Conservation (phyloP, 1,140 invertebrate genomes). For the Megathymus violae region DNA sequence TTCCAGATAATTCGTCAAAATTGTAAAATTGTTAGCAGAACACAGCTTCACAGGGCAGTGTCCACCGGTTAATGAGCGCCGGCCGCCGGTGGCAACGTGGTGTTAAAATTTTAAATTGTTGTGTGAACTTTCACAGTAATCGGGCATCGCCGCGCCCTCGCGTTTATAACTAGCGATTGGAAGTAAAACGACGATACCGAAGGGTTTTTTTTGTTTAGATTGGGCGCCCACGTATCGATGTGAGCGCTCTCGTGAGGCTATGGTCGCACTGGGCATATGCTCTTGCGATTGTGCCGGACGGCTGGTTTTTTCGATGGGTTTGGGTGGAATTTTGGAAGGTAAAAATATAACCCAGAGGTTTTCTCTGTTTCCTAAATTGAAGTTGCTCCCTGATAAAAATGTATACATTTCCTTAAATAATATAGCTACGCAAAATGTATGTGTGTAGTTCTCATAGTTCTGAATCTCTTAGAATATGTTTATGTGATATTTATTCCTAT, state of each 20-base stretch:
- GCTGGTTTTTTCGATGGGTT: too few species aligned
- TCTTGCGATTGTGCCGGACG: too few species aligned
- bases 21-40: constrained; percentile 74
- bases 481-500: too few species aligned
- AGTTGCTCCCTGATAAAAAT: too few species aligned
- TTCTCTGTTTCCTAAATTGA: too few species aligned
- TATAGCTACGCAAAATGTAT: too few species aligned
- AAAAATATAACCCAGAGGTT: too few species aligned
- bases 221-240: constrained; percentile 46
- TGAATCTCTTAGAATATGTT: too few species aligned
- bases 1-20: constrained; percentile 59
- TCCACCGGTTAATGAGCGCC: constrained; percentile 61
- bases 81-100: constrained; percentile 58
- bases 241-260: constrained; percentile 38
- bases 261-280: not conserved
- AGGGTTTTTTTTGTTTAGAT: constrained; percentile 46
- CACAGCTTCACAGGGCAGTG: constrained; percentile 38
- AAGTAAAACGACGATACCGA: constrained; percentile 56
- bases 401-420: too few species aligned
- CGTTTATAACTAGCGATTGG: constrained; percentile 66
- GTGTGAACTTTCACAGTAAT: constrained; percentile 82
- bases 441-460: too few species aligned
- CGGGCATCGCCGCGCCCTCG: constrained; percentile 48
- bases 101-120: constrained; percentile 81
- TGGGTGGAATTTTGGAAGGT: too few species aligned